These are phyloP conservation scores for Nebria ingens DNA, from an alignment of 1,140 invertebrate genomes.

Conservation along the genomic window DNA sequence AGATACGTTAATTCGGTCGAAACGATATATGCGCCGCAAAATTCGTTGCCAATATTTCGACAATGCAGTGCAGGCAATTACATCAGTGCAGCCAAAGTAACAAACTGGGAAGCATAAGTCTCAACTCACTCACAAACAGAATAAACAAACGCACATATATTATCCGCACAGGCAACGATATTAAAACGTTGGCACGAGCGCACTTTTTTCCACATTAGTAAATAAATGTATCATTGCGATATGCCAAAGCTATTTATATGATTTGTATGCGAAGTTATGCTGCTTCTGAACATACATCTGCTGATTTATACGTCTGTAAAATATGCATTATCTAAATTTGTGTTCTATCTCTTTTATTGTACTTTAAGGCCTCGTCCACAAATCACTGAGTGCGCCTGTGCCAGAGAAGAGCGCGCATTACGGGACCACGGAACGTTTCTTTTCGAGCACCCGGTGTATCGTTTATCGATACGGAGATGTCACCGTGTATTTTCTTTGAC, in stretches of 20 bases:
- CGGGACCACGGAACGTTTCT: too few species aligned
- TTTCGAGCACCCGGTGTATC: too few species aligned
- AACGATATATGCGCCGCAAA: not conserved
- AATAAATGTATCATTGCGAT: slow-evolving; percentile 21
- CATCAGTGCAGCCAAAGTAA: not conserved
- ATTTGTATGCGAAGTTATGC: slow-evolving; percentile 24
- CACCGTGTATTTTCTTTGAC: too few species aligned
- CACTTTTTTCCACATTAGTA: slow-evolving; percentile 19
- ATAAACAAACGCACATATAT: not conserved
- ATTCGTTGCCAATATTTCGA: slow-evolving; percentile 1
- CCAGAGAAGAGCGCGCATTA: not conserved
- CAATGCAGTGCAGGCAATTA: slow-evolving; percentile 1
- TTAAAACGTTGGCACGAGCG: slow-evolving; percentile 9
- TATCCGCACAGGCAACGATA: not conserved
- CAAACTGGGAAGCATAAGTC: not conserved
- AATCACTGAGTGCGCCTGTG: slow-evolving; percentile 19
- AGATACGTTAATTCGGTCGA: not conserved
- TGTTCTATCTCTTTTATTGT: slow-evolving; percentile 28
- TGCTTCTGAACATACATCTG: slow-evolving; percentile 22
- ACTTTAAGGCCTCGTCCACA: slow-evolving; percentile 22
- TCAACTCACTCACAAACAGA: not conserved
- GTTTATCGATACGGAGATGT: too few species aligned
- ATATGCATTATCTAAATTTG: slow-evolving; percentile 31
- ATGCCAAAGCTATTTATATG: slow-evolving; percentile 20
- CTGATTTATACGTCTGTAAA: slow-evolving; percentile 29